Percentiles rank a stretch among this genome's conserved stretches.
phyloP scores from a whole-genome alignment of 1,140 invertebrate genomes.

The Drosophila sturtevanti region DNA sequence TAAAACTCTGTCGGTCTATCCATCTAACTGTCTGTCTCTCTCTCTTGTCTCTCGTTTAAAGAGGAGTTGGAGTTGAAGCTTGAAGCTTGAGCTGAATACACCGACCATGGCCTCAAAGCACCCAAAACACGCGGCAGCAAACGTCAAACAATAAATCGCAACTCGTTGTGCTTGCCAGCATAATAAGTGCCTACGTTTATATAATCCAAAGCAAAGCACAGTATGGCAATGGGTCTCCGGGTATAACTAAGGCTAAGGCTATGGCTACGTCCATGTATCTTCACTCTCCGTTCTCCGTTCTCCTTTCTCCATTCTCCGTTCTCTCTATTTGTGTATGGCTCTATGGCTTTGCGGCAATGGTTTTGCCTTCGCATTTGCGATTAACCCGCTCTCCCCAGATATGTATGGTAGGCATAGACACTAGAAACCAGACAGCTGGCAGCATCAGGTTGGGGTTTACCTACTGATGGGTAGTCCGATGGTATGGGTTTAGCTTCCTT shows the following conservation, averaged over 20 bases:
- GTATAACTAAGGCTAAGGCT: too few species aligned
- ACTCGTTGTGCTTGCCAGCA: constrained; percentile 76
- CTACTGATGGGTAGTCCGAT: constrained; percentile 14
- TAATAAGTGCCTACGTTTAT: constrained; percentile 77
- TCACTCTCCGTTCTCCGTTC: neutral
- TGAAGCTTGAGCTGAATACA: too few species aligned
- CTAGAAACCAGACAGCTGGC: constrained; percentile 65
- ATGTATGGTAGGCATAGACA: constrained; percentile 50
- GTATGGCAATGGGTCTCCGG: constrained; percentile 40
- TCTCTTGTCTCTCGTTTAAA: neutral
- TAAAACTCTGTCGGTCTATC: constrained; percentile 35
- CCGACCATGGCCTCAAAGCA: constrained; percentile 57
- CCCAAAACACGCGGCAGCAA: constrained; percentile 51
- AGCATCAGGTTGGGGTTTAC: constrained; percentile 74
- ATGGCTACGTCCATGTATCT: neutral
- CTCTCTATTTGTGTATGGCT: too few species aligned
- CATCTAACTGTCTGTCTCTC: neutral
- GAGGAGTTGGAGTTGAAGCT: constrained; percentile 20
- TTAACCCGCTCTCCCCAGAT: constrained; percentile 61
- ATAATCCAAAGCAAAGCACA: constrained; percentile 59
- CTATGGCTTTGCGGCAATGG: constrained; percentile 21
- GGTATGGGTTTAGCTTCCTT: neutral
- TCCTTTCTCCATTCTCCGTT: constrained; percentile 4
- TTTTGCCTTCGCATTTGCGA: constrained; percentile 35
- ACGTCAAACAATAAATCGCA: constrained; percentile 81